phyloP scores from a whole-genome alignment of 2,113 vertebrate species.

The Paralichthys olivaceus region DNA sequence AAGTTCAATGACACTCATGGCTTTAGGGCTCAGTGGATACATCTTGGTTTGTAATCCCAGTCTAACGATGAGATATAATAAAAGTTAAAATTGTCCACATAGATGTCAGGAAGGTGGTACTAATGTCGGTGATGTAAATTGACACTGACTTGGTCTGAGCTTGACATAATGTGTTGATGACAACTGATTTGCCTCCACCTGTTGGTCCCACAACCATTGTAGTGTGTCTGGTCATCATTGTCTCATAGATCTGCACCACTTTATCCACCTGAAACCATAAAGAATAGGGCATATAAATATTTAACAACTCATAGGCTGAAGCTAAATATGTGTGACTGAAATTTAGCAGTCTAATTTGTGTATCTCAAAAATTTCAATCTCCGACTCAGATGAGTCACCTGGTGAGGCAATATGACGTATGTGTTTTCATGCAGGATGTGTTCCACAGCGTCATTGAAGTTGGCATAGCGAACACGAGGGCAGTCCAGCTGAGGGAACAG shows the following conservation, averaged over 20 bases:
- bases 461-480: slow-evolving; percentile 91
- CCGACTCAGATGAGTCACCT: slow-evolving; percentile 79
- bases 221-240: slow-evolving; percentile 97
- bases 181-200: slow-evolving; percentile 95
- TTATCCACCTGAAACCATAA: slow-evolving; percentile 90
- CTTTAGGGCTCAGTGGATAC: slow-evolving; percentile 93
- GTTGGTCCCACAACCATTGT: slow-evolving; percentile 98
- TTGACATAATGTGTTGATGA: slow-evolving; percentile 92
- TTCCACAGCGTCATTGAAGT: slow-evolving; percentile 92
- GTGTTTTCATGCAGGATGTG: slow-evolving; percentile 84
- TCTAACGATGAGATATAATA: slow-evolving; percentile 73
- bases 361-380: neutral
- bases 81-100: neutral
- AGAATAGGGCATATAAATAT: neutral
- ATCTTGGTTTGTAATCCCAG: slow-evolving; percentile 90
- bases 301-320: neutral
- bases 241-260: slow-evolving; percentile 97
- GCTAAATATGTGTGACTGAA: neutral
- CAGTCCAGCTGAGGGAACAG: slow-evolving; percentile 95
- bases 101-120: neutral
- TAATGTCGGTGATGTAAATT: slow-evolving; percentile 32
- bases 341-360: neutral
- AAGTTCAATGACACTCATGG: slow-evolving; percentile 94
- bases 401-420: slow-evolving; percentile 85
- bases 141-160: slow-evolving; percentile 95